phyloP scores from a whole-genome alignment of 2,888 invertebrate species.

The Ariolimax columbianus region DNA sequence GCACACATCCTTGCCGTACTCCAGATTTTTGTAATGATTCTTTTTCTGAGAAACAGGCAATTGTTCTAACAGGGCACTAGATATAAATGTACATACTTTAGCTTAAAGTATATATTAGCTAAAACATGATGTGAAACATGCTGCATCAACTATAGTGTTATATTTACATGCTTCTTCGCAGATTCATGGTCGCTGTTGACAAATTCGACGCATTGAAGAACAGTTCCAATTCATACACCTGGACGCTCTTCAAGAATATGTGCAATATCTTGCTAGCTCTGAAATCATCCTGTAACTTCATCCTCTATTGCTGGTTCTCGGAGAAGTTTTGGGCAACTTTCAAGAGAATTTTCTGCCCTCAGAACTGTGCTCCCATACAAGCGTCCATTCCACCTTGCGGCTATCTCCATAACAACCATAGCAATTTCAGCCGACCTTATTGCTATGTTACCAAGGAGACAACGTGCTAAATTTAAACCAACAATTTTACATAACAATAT shows the following conservation, averaged over 20 bases:
- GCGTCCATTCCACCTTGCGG: conserved; percentile 58
- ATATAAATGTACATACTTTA: no score
- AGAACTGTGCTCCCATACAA: conserved; percentile 59
- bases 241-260: neutral
- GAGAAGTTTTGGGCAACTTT: conserved; percentile 77
- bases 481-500: neutral
- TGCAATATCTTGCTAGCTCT: conserved; percentile 65
- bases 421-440: conserved; percentile 58
- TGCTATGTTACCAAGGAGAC: conserved; percentile 59
- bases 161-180: neutral
- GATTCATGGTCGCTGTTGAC: conserved; percentile 15
- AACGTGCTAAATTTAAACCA: conserved; percentile 49
- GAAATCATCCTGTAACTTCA: conserved; percentile 76
- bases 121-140: no score
- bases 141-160: no score
- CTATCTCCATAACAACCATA: conserved; percentile 58
- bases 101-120: no score
- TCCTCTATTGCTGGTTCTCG: conserved; percentile 78
- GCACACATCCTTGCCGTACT: no score
- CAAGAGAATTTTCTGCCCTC: conserved; percentile 72
- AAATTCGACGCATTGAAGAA: conserved; percentile 27
- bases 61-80: no score
- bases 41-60: no score
- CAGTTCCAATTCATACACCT: neutral
- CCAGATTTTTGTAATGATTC: no score